These are phyloP conservation scores for Arothron firmamentum DNA, from an alignment of 2,113 vertebrate species.

Conservation along the genomic window DNA sequence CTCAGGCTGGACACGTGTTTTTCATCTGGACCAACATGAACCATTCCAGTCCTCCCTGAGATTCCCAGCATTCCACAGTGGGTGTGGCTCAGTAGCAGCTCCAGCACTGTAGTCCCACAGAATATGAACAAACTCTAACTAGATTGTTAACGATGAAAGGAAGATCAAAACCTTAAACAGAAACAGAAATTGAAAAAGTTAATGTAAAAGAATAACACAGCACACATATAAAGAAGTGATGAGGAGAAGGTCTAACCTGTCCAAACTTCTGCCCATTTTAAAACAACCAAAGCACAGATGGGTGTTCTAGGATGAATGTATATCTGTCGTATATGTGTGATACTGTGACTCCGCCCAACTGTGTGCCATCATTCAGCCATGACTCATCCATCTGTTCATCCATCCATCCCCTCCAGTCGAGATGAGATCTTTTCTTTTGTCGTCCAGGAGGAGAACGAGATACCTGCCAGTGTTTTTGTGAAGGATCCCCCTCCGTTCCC, in stretches of 20 bases:
- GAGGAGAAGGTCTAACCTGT: too few relatives aligned
- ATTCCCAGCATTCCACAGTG: constrained; percentile 30
- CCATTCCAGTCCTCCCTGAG: constrained; percentile 24
- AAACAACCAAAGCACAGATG: neutral
- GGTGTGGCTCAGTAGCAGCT: neutral
- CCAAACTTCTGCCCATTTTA: too few relatives aligned
- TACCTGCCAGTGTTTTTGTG: constrained; percentile 87
- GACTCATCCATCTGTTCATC: too few relatives aligned
- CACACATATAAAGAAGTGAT: too few relatives aligned
- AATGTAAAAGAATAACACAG: too few relatives aligned
- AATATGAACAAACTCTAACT: neutral
- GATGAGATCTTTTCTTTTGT: neutral
- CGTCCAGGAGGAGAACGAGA: constrained; percentile 91
- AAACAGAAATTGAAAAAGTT: too few relatives aligned
- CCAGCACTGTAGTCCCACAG: too few relatives aligned
- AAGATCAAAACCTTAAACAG: too few relatives aligned
- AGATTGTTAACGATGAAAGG: neutral
- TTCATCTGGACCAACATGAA: constrained; percentile 6
- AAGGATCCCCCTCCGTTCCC: constrained; percentile 79
- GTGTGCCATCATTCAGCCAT: too few relatives aligned
- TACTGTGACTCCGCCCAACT: too few relatives aligned
- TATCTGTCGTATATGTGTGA: neutral
- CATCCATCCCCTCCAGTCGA: neutral
- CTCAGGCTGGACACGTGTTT: neutral
- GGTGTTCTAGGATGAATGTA: neutral